Base-by-base conservation (phyloP, 2,113 vertebrate genomes). In the Sigmodon hispidus region DNA sequence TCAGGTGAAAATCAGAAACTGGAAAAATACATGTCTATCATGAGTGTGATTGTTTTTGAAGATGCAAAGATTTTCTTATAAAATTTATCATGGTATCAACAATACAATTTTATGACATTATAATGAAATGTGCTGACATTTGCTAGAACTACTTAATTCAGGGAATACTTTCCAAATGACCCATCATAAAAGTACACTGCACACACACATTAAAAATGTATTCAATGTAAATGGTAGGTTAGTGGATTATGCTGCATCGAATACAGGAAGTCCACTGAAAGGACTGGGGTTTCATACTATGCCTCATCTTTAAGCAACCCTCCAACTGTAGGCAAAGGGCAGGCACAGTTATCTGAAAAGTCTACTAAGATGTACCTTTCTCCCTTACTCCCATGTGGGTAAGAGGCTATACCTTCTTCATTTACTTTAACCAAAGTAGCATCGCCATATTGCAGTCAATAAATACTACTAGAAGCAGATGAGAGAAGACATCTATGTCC, bases 101-200 rank as follows among this genome's bases (percentile, higher is more conserved):
- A 90, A 55, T 73, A 8, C 57, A 72, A 36, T 92, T 83, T 94
- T 90, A 36, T 92, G 63, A 87, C 80, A 84, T 7, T 55, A 1
- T 31, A 88, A 96, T n/a, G 26, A 95, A 79, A 75, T 50, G 13
- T 84, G 65, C 34, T 52, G 88, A 81, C 10, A 94, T 89, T 79
- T 76, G 34, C 45, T 59, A 65, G 45, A 75, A 48, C 19, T 87
- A 87, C 0, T 6, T 69, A 95, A 92, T 5, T 83, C 61, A 87
- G 17, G 50, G 55, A 93, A 61, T 92, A 40, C 77, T 90, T 94
- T 97, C 55, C 21, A 79, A 97, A 90, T 67, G 57, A 80, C 2
- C 3, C 85, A 86, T 45, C 13, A 85, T 59, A 26, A 95, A 52
- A 22, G 50, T 84, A 92, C 0, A 77, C 86, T 76, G 80, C 65